A percentile compares a stretch with the other conserved stretches of the same genome.
These are phyloP conservation scores for Sorex araneus DNA, from an alignment of 2,113 vertebrate genomes.

Conservation along the genomic window DNA sequence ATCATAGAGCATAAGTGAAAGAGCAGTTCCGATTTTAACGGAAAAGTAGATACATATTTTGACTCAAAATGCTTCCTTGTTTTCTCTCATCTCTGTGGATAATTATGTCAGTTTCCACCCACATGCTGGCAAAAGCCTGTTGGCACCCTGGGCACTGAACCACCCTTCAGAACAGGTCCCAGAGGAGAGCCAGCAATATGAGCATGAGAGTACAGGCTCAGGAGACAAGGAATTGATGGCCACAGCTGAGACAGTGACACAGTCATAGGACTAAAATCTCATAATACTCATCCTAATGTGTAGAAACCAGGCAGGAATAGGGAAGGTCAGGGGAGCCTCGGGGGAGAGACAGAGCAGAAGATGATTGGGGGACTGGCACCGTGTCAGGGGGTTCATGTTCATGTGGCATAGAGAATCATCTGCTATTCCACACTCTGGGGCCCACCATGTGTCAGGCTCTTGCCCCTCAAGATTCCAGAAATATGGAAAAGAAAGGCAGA, in stretches of 20 bases:
- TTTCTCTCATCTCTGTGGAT: constrained; percentile 73
- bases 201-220: not conserved
- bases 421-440: not conserved
- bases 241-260: not conserved
- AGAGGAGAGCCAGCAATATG: not conserved
- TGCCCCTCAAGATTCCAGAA: not conserved
- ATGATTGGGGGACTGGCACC: not conserved
- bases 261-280: not conserved
- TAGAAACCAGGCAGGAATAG: not conserved
- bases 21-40: constrained; percentile 81
- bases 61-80: constrained; percentile 84
- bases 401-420: too few relatives aligned
- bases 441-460: not conserved
- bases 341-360: not conserved
- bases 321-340: not conserved
- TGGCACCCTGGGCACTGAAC: constrained; percentile 16
- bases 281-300: not conserved
- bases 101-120: constrained; percentile 86
- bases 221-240: not conserved
- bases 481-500: not conserved
- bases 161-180: not conserved
- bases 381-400: accelerated
- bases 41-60: constrained; percentile 86
- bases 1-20: constrained; percentile 81
- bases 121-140: not conserved